Conservation (phyloP, 2,113 vertebrate genomes). For the Oreochromis aureus region DNA sequence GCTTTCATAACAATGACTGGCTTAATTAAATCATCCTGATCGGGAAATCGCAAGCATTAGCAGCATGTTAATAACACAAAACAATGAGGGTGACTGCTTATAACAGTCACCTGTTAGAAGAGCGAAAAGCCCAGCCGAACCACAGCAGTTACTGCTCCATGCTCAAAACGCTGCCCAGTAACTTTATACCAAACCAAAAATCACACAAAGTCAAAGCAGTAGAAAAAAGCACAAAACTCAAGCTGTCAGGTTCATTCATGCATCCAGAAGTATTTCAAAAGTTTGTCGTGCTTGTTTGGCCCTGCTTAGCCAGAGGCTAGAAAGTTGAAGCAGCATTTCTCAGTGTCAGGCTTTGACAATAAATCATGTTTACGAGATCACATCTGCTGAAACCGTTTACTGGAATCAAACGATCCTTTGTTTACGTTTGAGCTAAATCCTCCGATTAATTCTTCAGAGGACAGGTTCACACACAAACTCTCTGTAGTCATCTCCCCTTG, state of each 20-base stretch:
- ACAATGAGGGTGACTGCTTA: neutral
- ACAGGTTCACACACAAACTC: neutral
- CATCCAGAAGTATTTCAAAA: neutral
- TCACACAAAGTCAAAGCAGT: neutral
- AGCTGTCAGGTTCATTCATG: neutral
- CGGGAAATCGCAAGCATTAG: neutral
- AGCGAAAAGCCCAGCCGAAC: neutral
- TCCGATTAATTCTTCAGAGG: neutral
- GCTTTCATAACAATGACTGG: neutral
- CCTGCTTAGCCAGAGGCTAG: neutral
- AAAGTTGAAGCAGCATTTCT: neutral
- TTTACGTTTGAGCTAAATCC: neutral
- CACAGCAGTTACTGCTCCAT: neutral
- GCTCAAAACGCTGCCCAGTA: neutral
- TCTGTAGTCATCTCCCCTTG: neutral
- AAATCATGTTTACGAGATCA: neutral
- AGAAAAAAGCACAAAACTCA: neutral
- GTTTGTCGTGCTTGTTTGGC: neutral
- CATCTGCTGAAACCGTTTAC: neutral
- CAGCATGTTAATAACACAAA: neutral
- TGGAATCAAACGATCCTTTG: neutral
- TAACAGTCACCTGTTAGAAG: no score
- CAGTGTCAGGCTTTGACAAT: neutral
- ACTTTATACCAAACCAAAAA: neutral
- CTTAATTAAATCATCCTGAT: fast-evolving